Conservation (phyloP, 2,888 invertebrate genomes). For the Heliothis peltigera region DNA sequence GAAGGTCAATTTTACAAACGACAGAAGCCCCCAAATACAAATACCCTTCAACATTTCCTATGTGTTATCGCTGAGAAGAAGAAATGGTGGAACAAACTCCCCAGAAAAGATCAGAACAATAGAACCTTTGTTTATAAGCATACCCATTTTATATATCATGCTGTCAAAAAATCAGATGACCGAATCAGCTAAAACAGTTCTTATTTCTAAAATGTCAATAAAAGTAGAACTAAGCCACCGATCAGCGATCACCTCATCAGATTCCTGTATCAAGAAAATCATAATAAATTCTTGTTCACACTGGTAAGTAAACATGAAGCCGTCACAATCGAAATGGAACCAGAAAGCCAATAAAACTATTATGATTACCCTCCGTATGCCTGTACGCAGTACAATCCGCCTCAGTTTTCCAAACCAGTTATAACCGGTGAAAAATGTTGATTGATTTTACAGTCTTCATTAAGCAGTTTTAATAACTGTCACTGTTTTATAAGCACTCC, state of each 20-base stretch:
- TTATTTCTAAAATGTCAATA: too few relatives aligned
- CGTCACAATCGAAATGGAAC: constrained; percentile 19
- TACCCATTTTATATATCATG: neutral
- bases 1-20: too few relatives aligned
- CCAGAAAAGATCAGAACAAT: too few relatives aligned
- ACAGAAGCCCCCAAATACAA: too few relatives aligned
- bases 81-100: too few relatives aligned
- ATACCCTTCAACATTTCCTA: too few relatives aligned
- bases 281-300: constrained; percentile 20
- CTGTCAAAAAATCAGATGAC: neutral
- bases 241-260: neutral
- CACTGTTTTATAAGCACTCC: constrained; percentile 15
- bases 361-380: constrained; percentile 37
- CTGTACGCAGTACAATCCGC: constrained; percentile 44
- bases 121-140: neutral
- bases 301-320: constrained; percentile 21
- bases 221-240: neutral
- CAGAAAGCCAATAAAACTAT: constrained; percentile 30
- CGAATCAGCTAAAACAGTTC: neutral
- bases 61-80: too few relatives aligned
- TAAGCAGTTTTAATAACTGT: constrained; percentile 40
- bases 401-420: constrained; percentile 49
- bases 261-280: constrained; percentile 4
- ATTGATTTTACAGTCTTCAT: constrained; percentile 46
- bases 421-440: constrained; percentile 31